phyloP scores from a whole-genome alignment of 2,113 vertebrate species.

The Guaruba guarouba region DNA sequence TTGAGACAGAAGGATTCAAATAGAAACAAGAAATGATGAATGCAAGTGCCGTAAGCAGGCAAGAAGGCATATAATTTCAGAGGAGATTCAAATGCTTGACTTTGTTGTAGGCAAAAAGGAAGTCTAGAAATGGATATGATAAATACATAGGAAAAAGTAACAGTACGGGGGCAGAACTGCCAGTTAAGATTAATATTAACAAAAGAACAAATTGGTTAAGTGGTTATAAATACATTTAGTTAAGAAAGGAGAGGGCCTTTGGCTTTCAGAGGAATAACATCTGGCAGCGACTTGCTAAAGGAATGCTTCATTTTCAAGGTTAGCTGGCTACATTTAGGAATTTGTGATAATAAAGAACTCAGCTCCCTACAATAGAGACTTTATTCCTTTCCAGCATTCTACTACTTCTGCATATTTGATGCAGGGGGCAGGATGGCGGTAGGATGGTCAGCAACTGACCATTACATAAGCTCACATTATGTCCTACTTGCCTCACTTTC shows the following conservation, averaged over 20 bases:
- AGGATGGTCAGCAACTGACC: neutral
- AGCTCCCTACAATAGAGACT: neutral
- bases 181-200: neutral
- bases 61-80: neutral
- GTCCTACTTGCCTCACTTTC: neutral
- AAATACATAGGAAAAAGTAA: neutral
- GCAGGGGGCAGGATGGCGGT: neutral
- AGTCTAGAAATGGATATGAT: neutral
- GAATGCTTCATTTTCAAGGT: neutral
- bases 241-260: neutral
- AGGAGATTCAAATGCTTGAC: neutral
- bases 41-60: neutral
- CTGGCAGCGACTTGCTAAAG: neutral
- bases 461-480: neutral
- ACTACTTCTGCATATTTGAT: neutral
- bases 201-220: neutral
- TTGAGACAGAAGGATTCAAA: neutral
- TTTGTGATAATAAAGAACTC: neutral
- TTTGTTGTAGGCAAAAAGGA: neutral
- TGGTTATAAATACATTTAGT: neutral
- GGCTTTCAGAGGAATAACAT: neutral
- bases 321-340: neutral
- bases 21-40: neutral
- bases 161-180: neutral
- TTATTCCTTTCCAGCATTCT: neutral